A percentile compares a stretch with the other conserved stretches of the same genome.
Conservation (phyloP, 2,113 vertebrate species). For the Microcebus tavaratra region DNA sequence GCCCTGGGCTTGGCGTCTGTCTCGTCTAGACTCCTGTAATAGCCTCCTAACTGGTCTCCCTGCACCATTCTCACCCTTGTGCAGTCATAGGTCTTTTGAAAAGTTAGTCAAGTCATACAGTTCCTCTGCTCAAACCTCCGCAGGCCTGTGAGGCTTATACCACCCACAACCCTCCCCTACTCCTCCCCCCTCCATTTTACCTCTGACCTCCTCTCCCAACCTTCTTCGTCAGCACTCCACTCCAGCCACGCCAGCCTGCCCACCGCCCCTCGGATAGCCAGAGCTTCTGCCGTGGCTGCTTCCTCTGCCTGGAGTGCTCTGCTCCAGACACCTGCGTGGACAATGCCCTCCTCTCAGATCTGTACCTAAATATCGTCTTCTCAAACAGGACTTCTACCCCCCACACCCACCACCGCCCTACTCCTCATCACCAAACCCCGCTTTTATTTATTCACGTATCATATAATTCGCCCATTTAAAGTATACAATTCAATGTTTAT, state of each 20-base stretch:
- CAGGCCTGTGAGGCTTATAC: neutral
- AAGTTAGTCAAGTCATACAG: neutral
- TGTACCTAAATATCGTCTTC: neutral
- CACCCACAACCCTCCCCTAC: fast-evolving
- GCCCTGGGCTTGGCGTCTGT: neutral
- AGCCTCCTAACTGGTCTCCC: neutral
- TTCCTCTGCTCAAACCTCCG: neutral
- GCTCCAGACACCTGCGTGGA: neutral
- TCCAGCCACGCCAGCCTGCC: neutral
- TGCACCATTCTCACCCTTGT: neutral
- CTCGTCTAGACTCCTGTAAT: neutral
- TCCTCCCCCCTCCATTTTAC: neutral
- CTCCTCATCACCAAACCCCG: neutral
- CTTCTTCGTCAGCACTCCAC: neutral
- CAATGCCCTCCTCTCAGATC: neutral
- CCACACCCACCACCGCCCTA: too few relatives aligned
- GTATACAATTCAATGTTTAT: neutral
- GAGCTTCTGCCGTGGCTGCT: neutral
- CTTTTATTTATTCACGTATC: neutral
- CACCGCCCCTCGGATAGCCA: neutral
- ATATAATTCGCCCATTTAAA: neutral
- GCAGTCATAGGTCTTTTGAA: neutral
- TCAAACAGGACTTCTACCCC: neutral
- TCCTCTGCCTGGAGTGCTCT: neutral
- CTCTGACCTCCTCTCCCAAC: neutral